phyloP scores from a whole-genome alignment of 2,888 invertebrate species.

The Mythimna vitellina region DNA sequence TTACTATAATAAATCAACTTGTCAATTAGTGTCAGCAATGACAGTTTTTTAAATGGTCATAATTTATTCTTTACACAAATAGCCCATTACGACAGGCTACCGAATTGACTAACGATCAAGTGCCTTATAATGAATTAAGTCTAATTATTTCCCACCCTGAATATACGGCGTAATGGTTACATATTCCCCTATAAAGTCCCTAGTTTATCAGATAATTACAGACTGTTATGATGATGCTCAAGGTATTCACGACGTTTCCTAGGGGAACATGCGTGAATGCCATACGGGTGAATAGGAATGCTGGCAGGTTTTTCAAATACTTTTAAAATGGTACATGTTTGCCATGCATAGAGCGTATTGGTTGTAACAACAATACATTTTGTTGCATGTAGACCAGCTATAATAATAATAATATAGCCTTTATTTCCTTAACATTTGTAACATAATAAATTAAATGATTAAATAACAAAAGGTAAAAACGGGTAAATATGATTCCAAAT shows the following conservation, averaged over 20 bases:
- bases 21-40: slow-evolving; percentile 65
- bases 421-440: too few species aligned
- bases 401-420: too few species aligned
- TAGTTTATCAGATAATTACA: slow-evolving; percentile 44
- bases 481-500: too few species aligned
- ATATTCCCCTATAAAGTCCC: slow-evolving; percentile 29
- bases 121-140: slow-evolving; percentile 53
- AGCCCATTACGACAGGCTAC: slow-evolving; percentile 56
- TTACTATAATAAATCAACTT: slow-evolving; percentile 59
- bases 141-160: slow-evolving; percentile 62
- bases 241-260: slow-evolving; percentile 23
- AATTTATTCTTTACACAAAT: slow-evolving; percentile 55
- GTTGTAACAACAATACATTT: background rate
- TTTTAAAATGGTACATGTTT: background rate
- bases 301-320: slow-evolving; percentile 15
- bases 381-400: background rate
- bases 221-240: slow-evolving; percentile 38
- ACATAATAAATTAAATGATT: too few species aligned
- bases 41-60: slow-evolving; percentile 55
- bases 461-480: too few species aligned
- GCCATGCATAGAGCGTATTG: background rate
- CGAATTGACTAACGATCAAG: slow-evolving; percentile 52
- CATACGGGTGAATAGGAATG: slow-evolving; percentile 1
- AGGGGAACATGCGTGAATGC: slow-evolving; percentile 18
- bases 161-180: slow-evolving; percentile 22